Percentiles rank a stretch among this genome's conserved stretches.
These are phyloP conservation scores for Paguma larvata DNA, from an alignment of 2,797 vertebrate genomes.

Conservation along the genomic window DNA sequence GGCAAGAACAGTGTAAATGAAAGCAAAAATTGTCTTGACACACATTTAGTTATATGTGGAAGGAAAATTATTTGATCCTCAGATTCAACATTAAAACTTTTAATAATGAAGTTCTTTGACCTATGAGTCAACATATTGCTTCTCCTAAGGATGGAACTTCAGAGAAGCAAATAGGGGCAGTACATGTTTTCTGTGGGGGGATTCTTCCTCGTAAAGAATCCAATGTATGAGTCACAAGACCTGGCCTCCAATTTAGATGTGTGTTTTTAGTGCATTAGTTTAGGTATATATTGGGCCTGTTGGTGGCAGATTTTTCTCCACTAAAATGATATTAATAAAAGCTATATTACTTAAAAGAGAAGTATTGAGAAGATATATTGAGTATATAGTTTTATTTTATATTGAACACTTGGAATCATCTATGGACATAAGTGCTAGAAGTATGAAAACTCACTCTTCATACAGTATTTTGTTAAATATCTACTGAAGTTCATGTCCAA, in stretches of 20 bases:
- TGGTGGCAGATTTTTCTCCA: neutral
- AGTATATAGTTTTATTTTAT: constrained; percentile 44
- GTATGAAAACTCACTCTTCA: neutral
- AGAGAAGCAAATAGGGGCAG: neutral
- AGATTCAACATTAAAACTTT: neutral
- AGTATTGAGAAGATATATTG: neutral
- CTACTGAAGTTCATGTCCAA: neutral
- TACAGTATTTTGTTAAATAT: neutral
- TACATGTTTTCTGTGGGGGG: neutral
- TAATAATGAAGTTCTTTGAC: neutral
- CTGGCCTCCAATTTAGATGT: neutral
- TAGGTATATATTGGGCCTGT: neutral
- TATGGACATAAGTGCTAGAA: neutral
- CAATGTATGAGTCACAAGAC: neutral
- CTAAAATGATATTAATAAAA: constrained; percentile 4
- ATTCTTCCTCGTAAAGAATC: neutral
- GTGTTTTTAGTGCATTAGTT: neutral
- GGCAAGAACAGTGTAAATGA: neutral
- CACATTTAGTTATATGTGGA: neutral
- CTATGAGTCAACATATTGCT: neutral
- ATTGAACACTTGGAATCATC: neutral
- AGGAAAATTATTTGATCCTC: neutral
- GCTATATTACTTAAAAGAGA: neutral
- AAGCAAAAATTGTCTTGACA: neutral
- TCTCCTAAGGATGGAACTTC: neutral